Evolutionary conservation across 1,140 invertebrate genomes (phyloP).

Genomic region (Heliconius melpomene): DNA sequence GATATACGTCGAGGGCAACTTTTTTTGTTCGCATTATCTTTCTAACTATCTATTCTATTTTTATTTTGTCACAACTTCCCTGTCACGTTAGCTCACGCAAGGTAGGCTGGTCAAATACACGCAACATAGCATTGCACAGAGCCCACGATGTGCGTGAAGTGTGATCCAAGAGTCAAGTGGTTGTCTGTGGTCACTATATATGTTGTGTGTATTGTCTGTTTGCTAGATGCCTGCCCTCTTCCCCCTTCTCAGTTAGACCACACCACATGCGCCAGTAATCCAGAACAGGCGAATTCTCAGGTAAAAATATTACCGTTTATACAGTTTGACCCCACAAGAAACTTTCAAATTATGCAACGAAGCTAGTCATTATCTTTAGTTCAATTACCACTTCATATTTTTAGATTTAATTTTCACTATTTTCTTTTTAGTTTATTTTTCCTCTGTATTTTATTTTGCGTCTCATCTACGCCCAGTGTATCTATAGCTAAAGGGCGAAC

Average conservation of each 20-base stretch:
- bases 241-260: slow-evolving; percentile 86
- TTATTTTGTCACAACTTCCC: slow-evolving; percentile 58
- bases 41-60: slow-evolving; percentile 73
- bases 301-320: slow-evolving; percentile 78
- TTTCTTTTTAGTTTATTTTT: slow-evolving; percentile 53
- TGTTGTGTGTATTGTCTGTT: slow-evolving; percentile 83
- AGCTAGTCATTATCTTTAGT: slow-evolving; percentile 73
- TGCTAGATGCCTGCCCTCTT: slow-evolving; percentile 86
- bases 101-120: slow-evolving; percentile 77
- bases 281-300: slow-evolving; percentile 82
- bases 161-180: slow-evolving; percentile 79
- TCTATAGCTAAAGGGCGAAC: slow-evolving; percentile 49
- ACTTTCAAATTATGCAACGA: slow-evolving; percentile 77
- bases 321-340: slow-evolving; percentile 74
- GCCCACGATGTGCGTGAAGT: slow-evolving; percentile 74
- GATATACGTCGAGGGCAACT: slow-evolving; percentile 44
- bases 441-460: slow-evolving; percentile 63
- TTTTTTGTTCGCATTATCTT: slow-evolving; percentile 61
- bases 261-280: slow-evolving; percentile 83
- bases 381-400: slow-evolving; percentile 76
- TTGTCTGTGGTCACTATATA: slow-evolving; percentile 81
- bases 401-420: slow-evolving; percentile 72
- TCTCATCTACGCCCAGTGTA: slow-evolving; percentile 70
- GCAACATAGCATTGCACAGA: slow-evolving; percentile 77
- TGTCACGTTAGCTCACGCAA: slow-evolving; percentile 49